These are phyloP conservation scores for Porites lobata DNA, from an alignment of 92 coral and sea anemone genomes.

Conservation along the genomic window DNA sequence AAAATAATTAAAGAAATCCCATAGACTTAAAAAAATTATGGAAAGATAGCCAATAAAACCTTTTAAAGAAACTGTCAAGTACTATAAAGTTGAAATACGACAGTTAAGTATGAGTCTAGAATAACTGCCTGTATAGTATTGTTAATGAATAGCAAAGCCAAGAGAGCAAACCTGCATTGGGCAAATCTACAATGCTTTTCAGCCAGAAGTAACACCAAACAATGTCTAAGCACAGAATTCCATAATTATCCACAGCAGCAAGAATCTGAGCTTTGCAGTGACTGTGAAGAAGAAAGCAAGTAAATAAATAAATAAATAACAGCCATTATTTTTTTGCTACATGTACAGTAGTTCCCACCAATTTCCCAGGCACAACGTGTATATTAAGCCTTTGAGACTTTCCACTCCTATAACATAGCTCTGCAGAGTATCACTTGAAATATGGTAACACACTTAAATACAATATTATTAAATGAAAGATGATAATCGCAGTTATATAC, in stretches of 20 bases:
- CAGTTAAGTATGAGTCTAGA: too few relatives aligned
- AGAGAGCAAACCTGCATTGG: conserved; percentile 82
- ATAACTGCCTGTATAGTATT: too few relatives aligned
- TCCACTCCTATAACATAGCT: not conserved
- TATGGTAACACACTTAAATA: not conserved
- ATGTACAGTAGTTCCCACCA: too few relatives aligned
- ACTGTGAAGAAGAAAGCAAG: conserved; percentile 36
- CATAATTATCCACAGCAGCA: conserved; percentile 94
- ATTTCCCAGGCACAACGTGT: too few relatives aligned
- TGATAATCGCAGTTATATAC: too few relatives aligned
- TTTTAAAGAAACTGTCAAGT: not conserved
- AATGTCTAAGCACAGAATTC: conserved; percentile 92
- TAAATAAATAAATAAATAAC: too few relatives aligned
- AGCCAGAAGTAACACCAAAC: conserved; percentile 96
- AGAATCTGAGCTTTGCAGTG: conserved; percentile 94
- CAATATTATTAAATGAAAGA: too few relatives aligned
- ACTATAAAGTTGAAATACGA: too few relatives aligned
- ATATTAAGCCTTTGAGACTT: not conserved
- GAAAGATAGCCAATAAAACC: too few relatives aligned
- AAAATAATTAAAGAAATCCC: too few relatives aligned
- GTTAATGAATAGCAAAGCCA: not conserved
- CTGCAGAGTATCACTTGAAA: not conserved
- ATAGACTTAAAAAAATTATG: not conserved
- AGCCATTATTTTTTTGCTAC: too few relatives aligned
- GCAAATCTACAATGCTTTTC: conserved; percentile 88